Evolutionary conservation across 2,888 invertebrate species (phyloP).

Genomic region (Rhodophaea formosa): DNA sequence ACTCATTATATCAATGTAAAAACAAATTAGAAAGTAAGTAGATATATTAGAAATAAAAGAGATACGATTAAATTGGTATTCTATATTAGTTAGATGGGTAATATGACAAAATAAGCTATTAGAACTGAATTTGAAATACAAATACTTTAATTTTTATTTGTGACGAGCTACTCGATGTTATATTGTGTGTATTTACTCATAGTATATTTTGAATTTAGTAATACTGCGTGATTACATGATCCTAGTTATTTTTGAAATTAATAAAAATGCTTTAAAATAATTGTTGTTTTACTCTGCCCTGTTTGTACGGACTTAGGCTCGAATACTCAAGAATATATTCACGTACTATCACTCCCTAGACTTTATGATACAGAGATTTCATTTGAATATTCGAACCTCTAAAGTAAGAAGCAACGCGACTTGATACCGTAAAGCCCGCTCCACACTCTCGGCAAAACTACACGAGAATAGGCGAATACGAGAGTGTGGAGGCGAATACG

Average conservation of each 20-base stretch:
- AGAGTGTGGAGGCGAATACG: too few relatives aligned
- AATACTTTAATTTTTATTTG: conserved; percentile 48
- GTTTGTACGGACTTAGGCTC: too few relatives aligned
- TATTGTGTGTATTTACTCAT: conserved; percentile 71
- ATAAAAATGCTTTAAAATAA: conserved; percentile 73
- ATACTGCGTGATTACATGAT: conserved; percentile 71
- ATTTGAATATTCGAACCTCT: too few relatives aligned
- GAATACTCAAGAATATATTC: too few relatives aligned
- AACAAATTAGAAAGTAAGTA: conserved; percentile 66
- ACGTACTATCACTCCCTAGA: too few relatives aligned
- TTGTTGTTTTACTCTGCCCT: conserved; percentile 27
- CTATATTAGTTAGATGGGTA: conserved; percentile 61
- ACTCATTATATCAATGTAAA: conserved; percentile 48
- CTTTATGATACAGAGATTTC: too few relatives aligned
- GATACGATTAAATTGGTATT: conserved; percentile 59
- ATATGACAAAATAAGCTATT: conserved; percentile 48
- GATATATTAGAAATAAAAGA: conserved; percentile 54
- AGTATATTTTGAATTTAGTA: conserved; percentile 69
- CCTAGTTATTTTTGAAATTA: conserved; percentile 77
- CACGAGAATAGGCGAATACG: too few relatives aligned
- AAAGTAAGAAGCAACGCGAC: too few relatives aligned
- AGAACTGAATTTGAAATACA: conserved; percentile 62
- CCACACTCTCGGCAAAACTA: too few relatives aligned
- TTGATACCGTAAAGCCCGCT: too few relatives aligned
- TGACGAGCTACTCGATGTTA: conserved; percentile 47